Percentiles rank a stretch among this genome's conserved stretches.
These are phyloP conservation scores for Neoarius graeffei DNA, from an alignment of 2,113 vertebrate species.

Conservation along the genomic window DNA sequence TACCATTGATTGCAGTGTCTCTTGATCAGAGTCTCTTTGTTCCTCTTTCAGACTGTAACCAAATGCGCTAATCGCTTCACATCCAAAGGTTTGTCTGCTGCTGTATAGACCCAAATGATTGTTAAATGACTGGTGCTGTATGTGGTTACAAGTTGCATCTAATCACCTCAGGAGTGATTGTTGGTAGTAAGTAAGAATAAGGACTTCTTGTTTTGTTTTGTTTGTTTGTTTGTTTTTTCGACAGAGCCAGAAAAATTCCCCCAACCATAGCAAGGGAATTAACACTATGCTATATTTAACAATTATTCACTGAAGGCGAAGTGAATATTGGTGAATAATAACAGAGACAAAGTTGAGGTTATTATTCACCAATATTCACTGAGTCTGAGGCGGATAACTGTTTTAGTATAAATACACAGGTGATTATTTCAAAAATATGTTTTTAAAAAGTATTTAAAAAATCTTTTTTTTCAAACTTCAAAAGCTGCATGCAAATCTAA, in stretches of 20 bases:
- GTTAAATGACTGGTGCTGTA: conserved; percentile 13
- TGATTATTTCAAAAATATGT: no score
- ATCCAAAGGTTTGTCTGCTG: conserved; percentile 44
- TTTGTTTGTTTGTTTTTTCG: neutral
- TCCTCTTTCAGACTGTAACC: conserved; percentile 49
- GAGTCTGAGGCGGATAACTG: no score
- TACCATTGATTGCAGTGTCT: conserved; percentile 53
- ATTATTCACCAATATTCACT: no score
- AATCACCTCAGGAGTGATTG: conserved; percentile 9
- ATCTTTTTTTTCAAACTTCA: no score
- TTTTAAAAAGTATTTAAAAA: no score
- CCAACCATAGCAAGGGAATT: neutral
- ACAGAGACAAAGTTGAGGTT: no score
- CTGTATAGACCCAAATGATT: conserved; percentile 45
- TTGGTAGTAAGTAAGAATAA: conserved; percentile 1
- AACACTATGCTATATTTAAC: neutral
- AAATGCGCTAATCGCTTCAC: conserved; percentile 47
- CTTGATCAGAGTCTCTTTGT: conserved; percentile 50
- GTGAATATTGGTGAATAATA: no score
- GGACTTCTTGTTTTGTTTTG: neutral
- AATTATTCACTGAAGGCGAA: no score
- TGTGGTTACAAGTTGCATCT: conserved; percentile 34
- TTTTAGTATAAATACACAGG: no score
- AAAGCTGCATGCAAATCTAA: no score
- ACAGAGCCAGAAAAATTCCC: neutral